Evolutionary conservation across 2,888 invertebrate species (phyloP).

Genomic region (Rotaria magnacalcarata): DNA sequence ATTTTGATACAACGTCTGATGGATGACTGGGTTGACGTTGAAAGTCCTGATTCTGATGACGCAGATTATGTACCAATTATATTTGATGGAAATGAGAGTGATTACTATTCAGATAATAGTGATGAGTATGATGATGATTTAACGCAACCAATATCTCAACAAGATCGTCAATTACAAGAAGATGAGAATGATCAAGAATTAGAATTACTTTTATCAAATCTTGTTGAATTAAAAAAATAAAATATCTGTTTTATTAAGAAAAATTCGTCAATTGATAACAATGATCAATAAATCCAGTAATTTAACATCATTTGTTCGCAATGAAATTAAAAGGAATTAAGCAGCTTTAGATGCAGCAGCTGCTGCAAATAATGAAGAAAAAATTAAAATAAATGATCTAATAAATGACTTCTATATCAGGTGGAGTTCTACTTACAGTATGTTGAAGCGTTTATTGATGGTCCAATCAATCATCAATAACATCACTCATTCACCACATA

Average conservation of each 20-base stretch:
- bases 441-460: too few species aligned
- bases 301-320: not conserved
- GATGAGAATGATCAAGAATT: not conserved
- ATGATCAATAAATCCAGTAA: not conserved
- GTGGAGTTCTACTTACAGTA: too few species aligned
- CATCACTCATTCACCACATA: too few species aligned
- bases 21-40: not conserved
- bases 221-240: not conserved
- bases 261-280: not conserved
- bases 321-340: not conserved
- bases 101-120: not conserved
- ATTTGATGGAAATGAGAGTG: not conserved
- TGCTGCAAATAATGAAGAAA: too few species aligned
- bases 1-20: not conserved
- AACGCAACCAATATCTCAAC: not conserved
- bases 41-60: not conserved
- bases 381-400: too few species aligned
- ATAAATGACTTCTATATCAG: too few species aligned
- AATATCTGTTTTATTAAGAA: too few species aligned
- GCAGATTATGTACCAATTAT: not conserved
- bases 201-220: not conserved
- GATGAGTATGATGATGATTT: not conserved
- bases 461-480: too few species aligned
- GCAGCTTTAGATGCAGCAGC: not conserved
- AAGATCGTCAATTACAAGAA: not conserved